These are phyloP conservation scores for Tenthredo notha DNA, from an alignment of 2,888 invertebrate genomes.

Conservation along the genomic window DNA sequence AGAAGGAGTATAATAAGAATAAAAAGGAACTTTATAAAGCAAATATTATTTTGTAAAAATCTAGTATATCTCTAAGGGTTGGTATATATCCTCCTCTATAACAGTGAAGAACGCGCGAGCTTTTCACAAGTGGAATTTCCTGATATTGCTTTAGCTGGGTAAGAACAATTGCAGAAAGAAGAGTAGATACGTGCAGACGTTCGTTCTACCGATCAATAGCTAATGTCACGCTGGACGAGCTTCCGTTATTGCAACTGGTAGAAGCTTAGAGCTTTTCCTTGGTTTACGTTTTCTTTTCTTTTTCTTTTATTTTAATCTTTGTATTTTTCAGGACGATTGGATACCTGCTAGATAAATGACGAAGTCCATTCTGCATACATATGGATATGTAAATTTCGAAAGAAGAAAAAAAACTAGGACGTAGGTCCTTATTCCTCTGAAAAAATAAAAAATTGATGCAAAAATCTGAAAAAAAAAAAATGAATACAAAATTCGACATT, in stretches of 20 bases:
- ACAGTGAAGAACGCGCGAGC: not conserved
- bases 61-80: not conserved
- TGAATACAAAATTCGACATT: not conserved
- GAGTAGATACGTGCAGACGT: slow-evolving; percentile 35
- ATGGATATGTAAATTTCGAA: not conserved
- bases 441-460: not conserved
- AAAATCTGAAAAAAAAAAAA: not conserved
- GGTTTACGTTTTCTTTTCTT: not conserved
- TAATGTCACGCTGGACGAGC: slow-evolving; percentile 61
- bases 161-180: slow-evolving; percentile 30
- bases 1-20: not conserved
- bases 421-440: not conserved
- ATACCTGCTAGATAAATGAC: not conserved
- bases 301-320: no score
- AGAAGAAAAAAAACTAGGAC: not conserved
- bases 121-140: slow-evolving; percentile 10
- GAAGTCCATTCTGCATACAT: not conserved
- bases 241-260: slow-evolving; percentile 55
- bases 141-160: slow-evolving; percentile 25
- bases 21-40: not conserved
- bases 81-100: not conserved
- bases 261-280: slow-evolving; percentile 44
- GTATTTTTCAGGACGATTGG: not conserved
- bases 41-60: not conserved
- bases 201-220: slow-evolving; percentile 60